Evolutionary conservation across 2,797 vertebrate species (phyloP).

Genomic region (Triplophysa bombifrons): DNA sequence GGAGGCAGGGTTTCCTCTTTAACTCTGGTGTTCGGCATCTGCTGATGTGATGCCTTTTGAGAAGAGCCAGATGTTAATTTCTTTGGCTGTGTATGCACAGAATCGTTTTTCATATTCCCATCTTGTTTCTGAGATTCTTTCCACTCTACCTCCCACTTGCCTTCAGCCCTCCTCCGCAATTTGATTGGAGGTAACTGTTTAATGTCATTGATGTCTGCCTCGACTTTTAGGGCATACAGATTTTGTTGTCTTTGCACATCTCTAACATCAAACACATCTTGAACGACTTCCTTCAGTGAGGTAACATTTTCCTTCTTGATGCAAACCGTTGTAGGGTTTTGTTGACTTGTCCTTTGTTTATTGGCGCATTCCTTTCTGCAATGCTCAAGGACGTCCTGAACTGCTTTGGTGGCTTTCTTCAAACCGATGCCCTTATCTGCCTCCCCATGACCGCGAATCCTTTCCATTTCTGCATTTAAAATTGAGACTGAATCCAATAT

Average conservation of each 20-base stretch:
- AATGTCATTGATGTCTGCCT: constrained; percentile 54
- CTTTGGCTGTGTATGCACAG: constrained; percentile 52
- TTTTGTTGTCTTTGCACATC: constrained; percentile 18
- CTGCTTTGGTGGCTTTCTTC: constrained; percentile 69
- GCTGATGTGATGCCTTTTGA: constrained; percentile 57
- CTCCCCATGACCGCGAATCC: constrained; percentile 66
- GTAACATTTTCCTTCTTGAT: constrained; percentile 28
- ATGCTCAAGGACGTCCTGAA: constrained; percentile 63
- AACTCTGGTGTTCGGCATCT: constrained; percentile 57
- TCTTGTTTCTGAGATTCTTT: constrained; percentile 54
- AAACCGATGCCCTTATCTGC: constrained; percentile 64
- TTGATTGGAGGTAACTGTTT: constrained; percentile 70
- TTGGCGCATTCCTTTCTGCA: constrained; percentile 64
- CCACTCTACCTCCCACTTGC: constrained; percentile 77
- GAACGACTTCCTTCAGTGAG: neutral
- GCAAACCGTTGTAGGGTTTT: neutral
- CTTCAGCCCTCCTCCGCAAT: constrained; percentile 73
- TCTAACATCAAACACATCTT: neutral
- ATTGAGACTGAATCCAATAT: constrained; percentile 79
- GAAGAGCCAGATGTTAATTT: constrained; percentile 40
- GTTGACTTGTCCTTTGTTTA: constrained; percentile 53
- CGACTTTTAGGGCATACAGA: constrained; percentile 42
- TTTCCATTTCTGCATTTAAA: constrained; percentile 81
- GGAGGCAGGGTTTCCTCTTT: constrained; percentile 67
- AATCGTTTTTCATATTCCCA: constrained; percentile 14